Evolutionary conservation across 2,113 vertebrate genomes (phyloP).

Genomic region (Sebastes fasciatus): DNA sequence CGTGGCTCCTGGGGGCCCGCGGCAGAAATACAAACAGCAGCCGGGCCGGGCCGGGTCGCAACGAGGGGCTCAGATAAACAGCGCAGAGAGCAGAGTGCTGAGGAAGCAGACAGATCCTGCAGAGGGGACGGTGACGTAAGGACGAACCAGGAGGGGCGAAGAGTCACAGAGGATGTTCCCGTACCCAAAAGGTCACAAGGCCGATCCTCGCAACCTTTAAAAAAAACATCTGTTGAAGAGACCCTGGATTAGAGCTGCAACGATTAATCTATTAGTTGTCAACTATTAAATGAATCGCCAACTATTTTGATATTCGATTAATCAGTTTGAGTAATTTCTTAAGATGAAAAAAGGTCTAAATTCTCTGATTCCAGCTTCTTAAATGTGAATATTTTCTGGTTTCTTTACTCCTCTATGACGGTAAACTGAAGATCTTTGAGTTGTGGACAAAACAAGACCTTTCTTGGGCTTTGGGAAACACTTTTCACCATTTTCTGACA

Average conservation of each 20-base stretch:
- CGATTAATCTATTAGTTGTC: too few relatives aligned
- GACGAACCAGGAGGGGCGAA: neutral
- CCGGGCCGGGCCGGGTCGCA: conserved; percentile 25
- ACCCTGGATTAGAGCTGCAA: neutral
- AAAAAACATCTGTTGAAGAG: neutral
- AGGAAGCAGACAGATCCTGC: conserved; percentile 65
- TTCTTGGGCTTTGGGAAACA: too few relatives aligned
- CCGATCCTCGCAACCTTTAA: neutral
- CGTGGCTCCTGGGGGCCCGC: conserved; percentile 36
- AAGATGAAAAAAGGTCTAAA: too few relatives aligned
- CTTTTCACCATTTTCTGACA: too few relatives aligned
- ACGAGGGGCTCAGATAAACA: conserved; percentile 66
- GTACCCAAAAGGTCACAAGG: neutral
- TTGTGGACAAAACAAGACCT: too few relatives aligned
- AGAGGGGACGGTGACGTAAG: conserved; percentile 28
- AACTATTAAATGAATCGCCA: too few relatives aligned
- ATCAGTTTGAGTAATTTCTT: too few relatives aligned
- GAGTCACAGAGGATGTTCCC: conserved; percentile 11
- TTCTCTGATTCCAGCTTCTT: too few relatives aligned
- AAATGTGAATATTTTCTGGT: too few relatives aligned
- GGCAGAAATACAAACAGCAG: conserved; percentile 66
- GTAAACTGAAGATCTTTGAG: too few relatives aligned
- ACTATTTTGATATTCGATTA: too few relatives aligned
- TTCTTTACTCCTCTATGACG: too few relatives aligned
- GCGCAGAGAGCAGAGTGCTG: conserved; percentile 48